Conservation (phyloP, 2,888 invertebrate genomes). For the Aphelenchoides bicaudatus region DNA sequence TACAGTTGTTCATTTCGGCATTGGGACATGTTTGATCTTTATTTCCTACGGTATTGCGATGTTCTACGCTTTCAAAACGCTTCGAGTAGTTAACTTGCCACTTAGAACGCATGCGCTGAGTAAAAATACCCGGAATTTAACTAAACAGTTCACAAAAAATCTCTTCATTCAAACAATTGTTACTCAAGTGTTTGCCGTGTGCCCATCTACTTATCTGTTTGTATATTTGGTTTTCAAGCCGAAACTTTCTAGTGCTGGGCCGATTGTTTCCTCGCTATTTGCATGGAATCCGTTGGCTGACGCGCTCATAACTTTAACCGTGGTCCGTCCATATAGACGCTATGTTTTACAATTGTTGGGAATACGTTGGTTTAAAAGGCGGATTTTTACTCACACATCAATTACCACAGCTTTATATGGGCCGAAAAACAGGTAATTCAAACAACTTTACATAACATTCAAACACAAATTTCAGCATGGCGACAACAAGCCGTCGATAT, state of each 20-base stretch:
- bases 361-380: background rate
- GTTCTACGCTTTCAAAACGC: conserved; percentile 11
- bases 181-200: conserved; percentile 5
- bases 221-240: conserved; percentile 1
- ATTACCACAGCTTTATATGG: too few relatives aligned
- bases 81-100: background rate
- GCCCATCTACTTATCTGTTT: conserved; percentile 2
- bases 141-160: background rate
- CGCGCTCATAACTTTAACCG: background rate
- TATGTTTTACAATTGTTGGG: background rate
- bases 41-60: conserved; percentile 8
- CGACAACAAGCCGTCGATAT: too few relatives aligned
- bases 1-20: background rate
- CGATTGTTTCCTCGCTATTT: background rate
- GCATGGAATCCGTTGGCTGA: conserved; percentile 5
- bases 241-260: background rate
- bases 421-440: too few relatives aligned
- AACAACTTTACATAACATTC: too few relatives aligned
- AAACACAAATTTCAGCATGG: too few relatives aligned
- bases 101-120: background rate
- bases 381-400: too few relatives aligned
- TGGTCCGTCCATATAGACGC: background rate
- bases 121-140: background rate
- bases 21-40: background rate
- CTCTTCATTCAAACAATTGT: conserved; percentile 6